phyloP scores from a whole-genome alignment of 1,140 invertebrate genomes.

The Eurytemora carolleeae region DNA sequence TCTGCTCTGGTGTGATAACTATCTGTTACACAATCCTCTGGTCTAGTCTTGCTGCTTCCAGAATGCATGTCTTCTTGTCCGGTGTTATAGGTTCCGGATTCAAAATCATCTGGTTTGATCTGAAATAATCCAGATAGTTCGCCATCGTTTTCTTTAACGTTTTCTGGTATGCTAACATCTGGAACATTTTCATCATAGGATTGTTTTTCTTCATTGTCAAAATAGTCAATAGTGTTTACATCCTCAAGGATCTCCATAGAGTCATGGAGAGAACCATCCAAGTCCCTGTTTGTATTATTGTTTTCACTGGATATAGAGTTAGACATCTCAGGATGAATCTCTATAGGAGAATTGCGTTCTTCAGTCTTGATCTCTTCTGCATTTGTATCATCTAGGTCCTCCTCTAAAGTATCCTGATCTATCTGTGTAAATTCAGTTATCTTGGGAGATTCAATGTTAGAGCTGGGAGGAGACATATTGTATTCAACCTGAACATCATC shows the following conservation, averaged over 20 bases:
- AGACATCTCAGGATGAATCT: neutral
- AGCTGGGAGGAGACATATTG: too few relatives aligned
- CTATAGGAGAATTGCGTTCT: neutral
- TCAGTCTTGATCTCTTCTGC: neutral
- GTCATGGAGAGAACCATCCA: constrained; percentile 8
- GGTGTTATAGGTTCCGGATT: too few relatives aligned
- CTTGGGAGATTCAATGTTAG: neutral
- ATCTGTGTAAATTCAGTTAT: neutral
- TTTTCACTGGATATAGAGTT: constrained; percentile 10
- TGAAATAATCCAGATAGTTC: neutral
- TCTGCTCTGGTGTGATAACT: too few relatives aligned
- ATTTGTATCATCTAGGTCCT: neutral
- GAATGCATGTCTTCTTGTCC: too few relatives aligned
- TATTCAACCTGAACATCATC: too few relatives aligned
- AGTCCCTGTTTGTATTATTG: neutral
- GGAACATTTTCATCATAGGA: neutral
- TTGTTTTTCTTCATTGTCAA: neutral
- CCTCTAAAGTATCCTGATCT: neutral
- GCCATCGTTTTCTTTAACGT: neutral
- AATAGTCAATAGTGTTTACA: constrained; percentile 5
- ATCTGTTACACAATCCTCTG: too few relatives aligned
- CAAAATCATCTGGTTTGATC: too few relatives aligned
- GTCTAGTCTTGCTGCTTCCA: too few relatives aligned
- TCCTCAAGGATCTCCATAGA: constrained; percentile 15
- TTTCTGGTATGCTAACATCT: neutral